Evolutionary conservation across 2,888 invertebrate species (phyloP).

Genomic region (Colletes collaris): DNA sequence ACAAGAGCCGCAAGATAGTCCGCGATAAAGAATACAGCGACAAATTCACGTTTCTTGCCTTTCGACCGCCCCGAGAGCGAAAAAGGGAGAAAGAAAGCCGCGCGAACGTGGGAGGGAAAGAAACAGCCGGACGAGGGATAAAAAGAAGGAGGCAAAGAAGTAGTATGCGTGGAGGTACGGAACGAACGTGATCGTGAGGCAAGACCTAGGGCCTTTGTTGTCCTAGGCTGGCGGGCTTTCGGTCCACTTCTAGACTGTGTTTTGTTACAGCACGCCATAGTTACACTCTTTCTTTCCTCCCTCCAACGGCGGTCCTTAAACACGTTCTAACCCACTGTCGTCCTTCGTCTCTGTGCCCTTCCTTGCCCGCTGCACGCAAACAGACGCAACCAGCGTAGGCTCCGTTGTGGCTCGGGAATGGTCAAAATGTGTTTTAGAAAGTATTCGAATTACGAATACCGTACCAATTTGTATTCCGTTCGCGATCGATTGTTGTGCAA

Average conservation of each 20-base stretch:
- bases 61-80: slow-evolving; percentile 11
- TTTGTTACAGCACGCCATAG: slow-evolving; percentile 72
- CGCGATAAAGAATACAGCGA: slow-evolving; percentile 39
- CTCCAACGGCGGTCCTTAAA: slow-evolving; percentile 59
- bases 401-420: neutral
- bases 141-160: slow-evolving; percentile 35
- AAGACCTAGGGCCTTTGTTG: slow-evolving; percentile 68
- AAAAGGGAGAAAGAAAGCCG: slow-evolving; percentile 4
- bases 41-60: slow-evolving; percentile 42
- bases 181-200: slow-evolving; percentile 56
- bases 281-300: slow-evolving; percentile 67
- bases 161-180: slow-evolving; percentile 33
- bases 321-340: slow-evolving; percentile 55
- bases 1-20: slow-evolving; percentile 18
- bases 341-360: slow-evolving; percentile 15
- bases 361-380: slow-evolving; percentile 36
- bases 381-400: slow-evolving; percentile 18
- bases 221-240: slow-evolving; percentile 69
- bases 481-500: too few relatives aligned
- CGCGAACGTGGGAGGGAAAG: slow-evolving; percentile 27
- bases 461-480: too few relatives aligned
- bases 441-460: too few relatives aligned
- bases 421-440: too few relatives aligned
- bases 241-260: slow-evolving; percentile 70
- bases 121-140: slow-evolving; percentile 19